Conservation (phyloP, 1,140 invertebrate genomes). For the Caligus rogercresseyi region DNA sequence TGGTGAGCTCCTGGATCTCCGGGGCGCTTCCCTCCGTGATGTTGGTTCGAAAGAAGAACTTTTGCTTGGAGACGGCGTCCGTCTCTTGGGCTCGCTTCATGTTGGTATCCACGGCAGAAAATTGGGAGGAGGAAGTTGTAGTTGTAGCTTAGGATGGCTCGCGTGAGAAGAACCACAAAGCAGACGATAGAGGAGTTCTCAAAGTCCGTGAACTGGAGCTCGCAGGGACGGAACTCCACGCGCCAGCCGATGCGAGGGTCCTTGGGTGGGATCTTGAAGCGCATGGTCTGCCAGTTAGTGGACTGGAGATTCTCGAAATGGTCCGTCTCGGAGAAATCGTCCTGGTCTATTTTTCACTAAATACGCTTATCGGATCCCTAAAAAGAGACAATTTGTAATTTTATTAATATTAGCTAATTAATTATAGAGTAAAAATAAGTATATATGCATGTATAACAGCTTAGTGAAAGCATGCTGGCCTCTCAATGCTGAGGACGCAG, state of each 20-base stretch:
- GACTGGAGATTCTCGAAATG: slow-evolving; percentile 99
- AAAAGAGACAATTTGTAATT: not conserved
- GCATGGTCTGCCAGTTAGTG: slow-evolving; percentile 99
- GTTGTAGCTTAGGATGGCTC: slow-evolving; percentile 89
- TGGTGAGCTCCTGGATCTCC: slow-evolving; percentile 53
- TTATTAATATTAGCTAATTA: no score
- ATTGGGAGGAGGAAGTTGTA: slow-evolving; percentile 94
- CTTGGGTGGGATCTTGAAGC: slow-evolving; percentile 92
- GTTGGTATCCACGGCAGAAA: slow-evolving; percentile 78
- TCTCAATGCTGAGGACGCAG: no score
- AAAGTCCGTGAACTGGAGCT: slow-evolving; percentile 95
- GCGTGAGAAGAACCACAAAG: slow-evolving; percentile 86
- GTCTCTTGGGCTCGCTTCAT: slow-evolving; percentile 82
- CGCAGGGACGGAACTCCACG: slow-evolving; percentile 97
- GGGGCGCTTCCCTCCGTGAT: slow-evolving; percentile 34
- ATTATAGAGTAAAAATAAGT: no score
- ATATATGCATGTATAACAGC: no score
- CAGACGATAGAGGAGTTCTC: slow-evolving; percentile 99
- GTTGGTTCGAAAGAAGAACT: slow-evolving; percentile 80
- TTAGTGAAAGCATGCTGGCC: no score
- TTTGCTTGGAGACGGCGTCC: slow-evolving; percentile 58
- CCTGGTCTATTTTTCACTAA: slow-evolving; percentile 83
- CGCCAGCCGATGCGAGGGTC: slow-evolving; percentile 94
- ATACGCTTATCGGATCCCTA: slow-evolving; percentile 76
- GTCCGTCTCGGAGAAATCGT: slow-evolving; percentile 83